These are phyloP conservation scores for Tachypleus tridentatus DNA, from an alignment of 1,140 invertebrate genomes.

Conservation along the genomic window DNA sequence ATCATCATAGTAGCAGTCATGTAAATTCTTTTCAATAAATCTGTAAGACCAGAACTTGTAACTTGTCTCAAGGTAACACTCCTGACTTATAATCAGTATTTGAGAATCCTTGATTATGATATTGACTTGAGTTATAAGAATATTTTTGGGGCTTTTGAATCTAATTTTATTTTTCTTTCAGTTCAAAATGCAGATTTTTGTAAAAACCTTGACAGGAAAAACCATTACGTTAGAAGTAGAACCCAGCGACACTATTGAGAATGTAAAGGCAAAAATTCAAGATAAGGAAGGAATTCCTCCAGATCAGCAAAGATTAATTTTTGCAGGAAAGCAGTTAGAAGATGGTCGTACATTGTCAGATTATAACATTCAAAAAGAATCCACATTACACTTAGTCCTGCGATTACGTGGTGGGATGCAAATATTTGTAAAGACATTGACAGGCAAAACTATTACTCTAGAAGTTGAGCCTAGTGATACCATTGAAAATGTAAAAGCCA, in stretches of 20 bases:
- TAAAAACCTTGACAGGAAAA: constrained; percentile 52
- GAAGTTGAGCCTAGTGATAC: constrained; percentile 58
- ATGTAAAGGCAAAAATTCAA: constrained; percentile 88
- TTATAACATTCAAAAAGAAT: constrained; percentile 64
- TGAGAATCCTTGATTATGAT: too few relatives aligned
- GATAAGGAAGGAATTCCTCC: constrained; percentile 42
- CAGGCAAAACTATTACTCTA: constrained; percentile 41
- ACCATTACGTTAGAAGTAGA: constrained; percentile 42
- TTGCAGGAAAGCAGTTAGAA: constrained; percentile 42
- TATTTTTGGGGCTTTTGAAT: too few relatives aligned
- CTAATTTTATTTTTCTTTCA: too few relatives aligned
- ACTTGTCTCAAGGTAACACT: too few relatives aligned
- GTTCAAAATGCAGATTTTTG: constrained; percentile 44
- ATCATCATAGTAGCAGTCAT: too few relatives aligned
- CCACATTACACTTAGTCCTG: constrained; percentile 34
- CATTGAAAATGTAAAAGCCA: constrained; percentile 88
- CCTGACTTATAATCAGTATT: too few relatives aligned
- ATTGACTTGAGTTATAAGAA: too few relatives aligned
- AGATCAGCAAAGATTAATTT: constrained; percentile 42
- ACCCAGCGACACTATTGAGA: constrained; percentile 76
- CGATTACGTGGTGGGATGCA: constrained; percentile 38
- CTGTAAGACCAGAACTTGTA: too few relatives aligned
- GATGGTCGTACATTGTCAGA: constrained; percentile 45
- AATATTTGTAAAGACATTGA: constrained; percentile 41
- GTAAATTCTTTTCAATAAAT: too few relatives aligned